phyloP scores from a whole-genome alignment of 2,888 invertebrate genomes.

The Plebejus argus region DNA sequence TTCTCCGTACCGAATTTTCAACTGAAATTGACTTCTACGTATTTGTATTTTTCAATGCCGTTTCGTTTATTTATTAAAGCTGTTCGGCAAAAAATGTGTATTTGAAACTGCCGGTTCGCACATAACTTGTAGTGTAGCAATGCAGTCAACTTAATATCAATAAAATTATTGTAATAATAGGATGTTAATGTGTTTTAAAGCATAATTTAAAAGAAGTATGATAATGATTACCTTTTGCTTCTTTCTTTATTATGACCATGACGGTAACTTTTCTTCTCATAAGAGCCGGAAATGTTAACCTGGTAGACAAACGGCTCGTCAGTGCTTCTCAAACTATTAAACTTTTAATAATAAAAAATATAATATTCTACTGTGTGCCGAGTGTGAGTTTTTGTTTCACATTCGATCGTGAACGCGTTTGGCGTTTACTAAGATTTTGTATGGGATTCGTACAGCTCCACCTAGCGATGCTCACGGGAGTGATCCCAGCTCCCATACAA shows the following conservation, averaged over 20 bases:
- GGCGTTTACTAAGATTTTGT: too few species aligned
- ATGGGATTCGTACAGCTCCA: too few species aligned
- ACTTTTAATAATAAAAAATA: too few species aligned
- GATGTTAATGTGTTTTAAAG: too few species aligned
- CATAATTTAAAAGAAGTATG: too few species aligned
- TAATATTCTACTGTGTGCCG: too few species aligned
- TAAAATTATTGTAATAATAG: too few species aligned
- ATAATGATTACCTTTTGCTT: too few species aligned
- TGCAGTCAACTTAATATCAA: neutral
- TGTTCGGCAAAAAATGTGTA: conserved; percentile 17
- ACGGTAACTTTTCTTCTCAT: neutral
- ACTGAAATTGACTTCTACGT: conserved; percentile 37
- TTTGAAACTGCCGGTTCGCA: neutral
- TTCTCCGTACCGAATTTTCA: conserved; percentile 2
- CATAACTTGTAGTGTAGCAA: neutral
- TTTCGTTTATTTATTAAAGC: conserved; percentile 35
- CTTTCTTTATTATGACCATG: neutral
- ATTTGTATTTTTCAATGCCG: conserved; percentile 29
- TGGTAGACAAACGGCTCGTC: neutral
- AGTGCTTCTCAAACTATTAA: neutral
- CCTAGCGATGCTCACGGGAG: too few species aligned
- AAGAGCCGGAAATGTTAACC: neutral
- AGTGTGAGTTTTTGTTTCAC: too few species aligned
- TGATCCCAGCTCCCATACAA: too few species aligned
- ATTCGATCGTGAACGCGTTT: too few species aligned